phyloP scores from a whole-genome alignment of 2,797 vertebrate genomes.

The Rhinogobio ventralis region DNA sequence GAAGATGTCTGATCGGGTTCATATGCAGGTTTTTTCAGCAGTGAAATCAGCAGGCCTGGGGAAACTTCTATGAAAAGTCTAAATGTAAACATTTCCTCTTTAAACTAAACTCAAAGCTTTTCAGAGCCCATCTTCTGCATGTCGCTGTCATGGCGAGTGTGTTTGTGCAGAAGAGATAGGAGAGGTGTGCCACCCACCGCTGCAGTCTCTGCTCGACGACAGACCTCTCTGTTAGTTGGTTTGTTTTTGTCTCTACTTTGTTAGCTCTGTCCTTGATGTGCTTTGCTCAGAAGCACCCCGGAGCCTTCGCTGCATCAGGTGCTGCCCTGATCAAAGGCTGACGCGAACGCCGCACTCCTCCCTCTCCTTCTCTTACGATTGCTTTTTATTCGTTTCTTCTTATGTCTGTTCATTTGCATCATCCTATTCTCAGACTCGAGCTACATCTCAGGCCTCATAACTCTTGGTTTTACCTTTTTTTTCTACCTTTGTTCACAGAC shows the following conservation, averaged over 20 bases:
- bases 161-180: conserved; percentile 22
- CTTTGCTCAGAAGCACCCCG: conserved; percentile 2
- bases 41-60: background rate
- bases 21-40: background rate
- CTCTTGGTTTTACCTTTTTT: conserved; percentile 18
- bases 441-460: background rate
- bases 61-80: conserved; percentile 9
- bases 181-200: conserved; percentile 46
- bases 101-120: conserved; percentile 20
- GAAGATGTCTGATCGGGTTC: background rate
- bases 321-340: conserved; percentile 55
- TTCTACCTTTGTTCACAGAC: background rate
- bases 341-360: conserved; percentile 15
- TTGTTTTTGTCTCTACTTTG: conserved; percentile 54
- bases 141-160: background rate
- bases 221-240: conserved; percentile 40
- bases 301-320: conserved; percentile 45
- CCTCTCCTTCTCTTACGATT: conserved; percentile 31
- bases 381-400: conserved; percentile 36
- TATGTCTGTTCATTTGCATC: conserved; percentile 41
- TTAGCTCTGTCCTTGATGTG: conserved; percentile 48
- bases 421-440: conserved; percentile 13
- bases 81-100: conserved; percentile 26
- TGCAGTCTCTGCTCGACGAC: conserved; percentile 33
- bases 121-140: background rate